Conservation (phyloP, 2,888 invertebrate genomes). For the Drosophila melanosoma region DNA sequence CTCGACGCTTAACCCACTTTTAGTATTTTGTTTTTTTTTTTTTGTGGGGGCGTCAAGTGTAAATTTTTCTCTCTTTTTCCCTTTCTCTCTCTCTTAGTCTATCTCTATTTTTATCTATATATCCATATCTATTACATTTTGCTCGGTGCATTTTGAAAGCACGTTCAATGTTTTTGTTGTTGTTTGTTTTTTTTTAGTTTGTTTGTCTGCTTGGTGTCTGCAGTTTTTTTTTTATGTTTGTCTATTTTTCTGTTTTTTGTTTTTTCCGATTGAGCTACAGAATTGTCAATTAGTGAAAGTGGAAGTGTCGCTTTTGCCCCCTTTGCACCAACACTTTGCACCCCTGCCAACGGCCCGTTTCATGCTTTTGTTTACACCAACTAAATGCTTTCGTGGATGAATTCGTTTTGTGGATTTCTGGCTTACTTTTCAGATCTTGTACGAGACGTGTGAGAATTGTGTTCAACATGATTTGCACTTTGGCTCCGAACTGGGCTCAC, state of each 20-base stretch:
- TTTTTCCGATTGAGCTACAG: slow-evolving; percentile 70
- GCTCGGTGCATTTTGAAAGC: slow-evolving; percentile 35
- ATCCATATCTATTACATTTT: slow-evolving; percentile 18
- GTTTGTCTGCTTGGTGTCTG: slow-evolving; percentile 60
- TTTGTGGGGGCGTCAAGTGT: slow-evolving; percentile 64
- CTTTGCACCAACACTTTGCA: not conserved
- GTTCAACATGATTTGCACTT: slow-evolving; percentile 68
- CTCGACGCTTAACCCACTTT: slow-evolving; percentile 54
- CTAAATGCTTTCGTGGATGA: slow-evolving; percentile 57
- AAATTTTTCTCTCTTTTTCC: slow-evolving; percentile 4
- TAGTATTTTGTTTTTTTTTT: not conserved
- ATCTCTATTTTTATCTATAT: not conserved
- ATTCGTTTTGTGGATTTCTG: slow-evolving; percentile 29
- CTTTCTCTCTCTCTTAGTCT: not conserved
- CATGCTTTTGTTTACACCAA: slow-evolving; percentile 57
- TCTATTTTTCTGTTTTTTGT: slow-evolving; percentile 49
- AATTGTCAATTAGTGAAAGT: slow-evolving; percentile 81
- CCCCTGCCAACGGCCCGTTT: not conserved
- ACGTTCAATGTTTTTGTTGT: slow-evolving; percentile 38
- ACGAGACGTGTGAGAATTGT: slow-evolving; percentile 70
- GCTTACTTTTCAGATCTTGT: slow-evolving; percentile 23
- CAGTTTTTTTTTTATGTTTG: slow-evolving; percentile 59
- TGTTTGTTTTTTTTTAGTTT: slow-evolving; percentile 28
- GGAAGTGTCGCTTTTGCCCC: slow-evolving; percentile 59
- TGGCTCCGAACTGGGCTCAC: slow-evolving; percentile 22